Evolutionary conservation across 2,113 vertebrate genomes (phyloP), one percentile per base, ranked within the genome.

Genomic region (Hippocampus guttulatus): DNA sequence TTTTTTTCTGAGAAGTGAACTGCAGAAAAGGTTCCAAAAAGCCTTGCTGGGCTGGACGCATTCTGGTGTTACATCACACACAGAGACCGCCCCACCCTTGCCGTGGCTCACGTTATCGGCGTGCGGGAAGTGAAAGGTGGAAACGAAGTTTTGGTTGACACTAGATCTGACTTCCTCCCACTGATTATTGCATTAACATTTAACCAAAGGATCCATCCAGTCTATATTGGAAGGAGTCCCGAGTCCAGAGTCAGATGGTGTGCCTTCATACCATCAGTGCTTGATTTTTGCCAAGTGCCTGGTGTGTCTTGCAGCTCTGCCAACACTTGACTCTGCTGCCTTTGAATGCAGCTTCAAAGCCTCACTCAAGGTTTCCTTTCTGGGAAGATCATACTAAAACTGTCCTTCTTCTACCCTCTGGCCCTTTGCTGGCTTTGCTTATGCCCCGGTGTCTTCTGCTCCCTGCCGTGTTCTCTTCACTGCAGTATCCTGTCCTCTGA

Each of bases 341-440:
- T 93, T 91, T 92, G 89, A 91, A 89, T 86, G 83, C 70, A 80
- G 84, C 88, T 89, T 93, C 88, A 93, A 93, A 92, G 88, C 68
- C 64, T 84, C 3, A 41, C 68, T 79, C 86, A 80, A 83, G 77
- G 74, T 86, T 84, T 87, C 68, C 74, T 79, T 89, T 72, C 79
- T 89, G 88, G 88, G 87, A 85, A 69, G 52, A 38, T 84, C 69
- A 68, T 43, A 55, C 57, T 18, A 14, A 63, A 40, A 40, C 21
- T 60, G 68, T 67, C 60, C 65, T 33, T 71, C 69, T 70, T 70
- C 70, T 75, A 64, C 69, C 81, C 77, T 74, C 66, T 73, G 71
- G 74, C 84, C 71, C 57, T 81, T 75, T 61, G 68, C 70, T 68
- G 67, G 47, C 54, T 76, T 81, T 75, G 71, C 77, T 67, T 75